These are phyloP conservation scores for Patella caerulea DNA, from an alignment of 2,888 invertebrate genomes.

Conservation along the genomic window DNA sequence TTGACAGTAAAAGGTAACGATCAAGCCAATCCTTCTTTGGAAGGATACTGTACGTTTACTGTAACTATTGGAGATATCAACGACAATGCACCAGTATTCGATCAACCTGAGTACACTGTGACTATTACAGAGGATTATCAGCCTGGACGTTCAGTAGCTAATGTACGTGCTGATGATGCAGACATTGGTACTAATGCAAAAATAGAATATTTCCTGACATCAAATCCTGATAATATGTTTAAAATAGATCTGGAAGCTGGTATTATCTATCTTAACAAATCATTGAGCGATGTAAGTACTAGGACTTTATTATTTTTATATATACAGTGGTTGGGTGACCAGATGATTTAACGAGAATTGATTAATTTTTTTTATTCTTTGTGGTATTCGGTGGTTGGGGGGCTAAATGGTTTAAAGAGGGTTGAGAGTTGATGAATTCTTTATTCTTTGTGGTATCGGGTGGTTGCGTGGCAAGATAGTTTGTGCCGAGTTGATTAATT, in stretches of 20 bases:
- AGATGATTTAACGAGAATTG: too few species aligned
- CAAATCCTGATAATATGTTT: conserved; percentile 79
- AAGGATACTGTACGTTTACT: conserved; percentile 95
- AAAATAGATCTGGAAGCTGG: conserved; percentile 96
- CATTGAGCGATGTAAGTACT: conserved; percentile 74
- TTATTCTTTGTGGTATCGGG: too few species aligned
- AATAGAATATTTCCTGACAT: conserved; percentile 69
- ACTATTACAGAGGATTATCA: conserved; percentile 47
- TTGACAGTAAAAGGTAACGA: conserved; percentile 96
- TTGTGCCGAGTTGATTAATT: too few species aligned
- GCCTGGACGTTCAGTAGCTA: conserved; percentile 47
- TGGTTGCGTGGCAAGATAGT: too few species aligned
- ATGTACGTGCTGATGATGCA: conserved; percentile 86
- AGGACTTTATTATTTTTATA: too few species aligned
- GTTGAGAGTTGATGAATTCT: too few species aligned
- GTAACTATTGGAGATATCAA: conserved; percentile 64
- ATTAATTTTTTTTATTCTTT: background rate
- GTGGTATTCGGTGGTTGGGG: background rate
- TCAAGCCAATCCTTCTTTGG: conserved; percentile 96
- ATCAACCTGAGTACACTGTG: conserved; percentile 57
- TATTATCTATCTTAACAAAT: conserved; percentile 95
- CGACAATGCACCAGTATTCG: conserved; percentile 65
- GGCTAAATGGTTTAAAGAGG: background rate
- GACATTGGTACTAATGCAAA: conserved; percentile 96
- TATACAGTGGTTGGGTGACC: too few species aligned